Evolutionary conservation across 2,888 invertebrate species (phyloP), one percentile per base, ranked within the genome.

Genomic region (Hirtodrosophila duncani): DNA sequence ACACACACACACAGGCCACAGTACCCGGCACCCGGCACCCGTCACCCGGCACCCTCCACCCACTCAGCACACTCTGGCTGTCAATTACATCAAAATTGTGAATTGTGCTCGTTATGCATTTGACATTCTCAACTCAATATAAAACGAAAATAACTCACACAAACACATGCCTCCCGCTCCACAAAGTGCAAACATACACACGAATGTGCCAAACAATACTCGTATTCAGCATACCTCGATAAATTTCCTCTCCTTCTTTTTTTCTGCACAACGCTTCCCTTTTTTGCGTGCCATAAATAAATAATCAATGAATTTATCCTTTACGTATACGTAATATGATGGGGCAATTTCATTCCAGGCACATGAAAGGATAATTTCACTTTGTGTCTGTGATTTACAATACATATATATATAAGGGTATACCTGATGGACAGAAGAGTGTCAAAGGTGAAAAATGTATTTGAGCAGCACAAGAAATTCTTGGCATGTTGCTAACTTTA

Each of bases 101-200:
- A 79, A 81, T 70, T 70, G 71, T 79, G 45, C 63, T 67, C 71
- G 81, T 79, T 75, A 75, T 75, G 75, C 81, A 67, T 79, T 75
- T 75, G 75, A 75, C 75, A 81, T 75, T 81, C 81, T 75, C 63
- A 63, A 75, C 51, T 81, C 72, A 75, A 79, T 79, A 74, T 81
- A 70, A 70, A 81, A 46, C 71, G 68, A 68, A 74, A 66, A 74
- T 66, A 74, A 26, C 70, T 51, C 58, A 38, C 51, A 26, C 38
- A 42, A 49, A 45, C 44, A 45, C 38, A 43, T 36, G 42, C 31
- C 30, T 20, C 43, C 36, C 7, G 3, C 10, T 2, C 27, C n/a
- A 9, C 10, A 9, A 14, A 13, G 13, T 13, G 13, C 10, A n/a
- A 18, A 18, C 36, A 3, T 21, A 53, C 52, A 64, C 74, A 70